Evolutionary conservation across 2,888 invertebrate species (phyloP).

Genomic region (Poecilobothrus nobilitatus): DNA sequence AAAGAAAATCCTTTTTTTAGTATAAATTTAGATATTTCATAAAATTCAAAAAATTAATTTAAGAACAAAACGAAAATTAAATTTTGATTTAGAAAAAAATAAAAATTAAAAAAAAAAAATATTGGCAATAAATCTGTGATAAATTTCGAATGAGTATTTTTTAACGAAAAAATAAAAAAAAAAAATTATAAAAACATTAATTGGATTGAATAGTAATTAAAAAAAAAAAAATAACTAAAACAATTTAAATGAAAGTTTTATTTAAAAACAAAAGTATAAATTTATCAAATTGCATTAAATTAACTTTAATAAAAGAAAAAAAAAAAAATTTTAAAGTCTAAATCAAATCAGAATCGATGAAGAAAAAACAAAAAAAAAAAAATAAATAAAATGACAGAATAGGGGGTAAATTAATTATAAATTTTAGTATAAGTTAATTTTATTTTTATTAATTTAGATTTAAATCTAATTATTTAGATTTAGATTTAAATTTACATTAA

Average conservation of each 20-base stretch:
- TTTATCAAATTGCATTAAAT: not conserved
- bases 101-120: too few relatives aligned
- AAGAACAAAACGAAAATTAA: not conserved
- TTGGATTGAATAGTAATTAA: too few relatives aligned
- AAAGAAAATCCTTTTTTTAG: not conserved
- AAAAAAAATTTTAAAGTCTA: not conserved
- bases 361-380: too few relatives aligned
- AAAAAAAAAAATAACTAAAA: too few relatives aligned
- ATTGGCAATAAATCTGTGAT: constrained; percentile 20
- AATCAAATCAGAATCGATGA: too few relatives aligned
- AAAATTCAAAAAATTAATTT: not conserved
- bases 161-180: not conserved
- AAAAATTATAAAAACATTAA: not conserved
- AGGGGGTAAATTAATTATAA: too few relatives aligned
- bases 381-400: too few relatives aligned
- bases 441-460: too few relatives aligned
- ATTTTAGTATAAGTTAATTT: too few relatives aligned
- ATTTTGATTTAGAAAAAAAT: constrained; percentile 13
- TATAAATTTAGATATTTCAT: constrained; percentile 3
- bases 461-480: too few relatives aligned
- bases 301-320: not conserved
- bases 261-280: not conserved
- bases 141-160: constrained; percentile 14
- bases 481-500: too few relatives aligned
- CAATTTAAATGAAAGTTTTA: not conserved